Evolutionary conservation across 1,140 invertebrate species (phyloP), one percentile per base, ranked within the genome.

Genomic region (Plectrocnemia conspersa): DNA sequence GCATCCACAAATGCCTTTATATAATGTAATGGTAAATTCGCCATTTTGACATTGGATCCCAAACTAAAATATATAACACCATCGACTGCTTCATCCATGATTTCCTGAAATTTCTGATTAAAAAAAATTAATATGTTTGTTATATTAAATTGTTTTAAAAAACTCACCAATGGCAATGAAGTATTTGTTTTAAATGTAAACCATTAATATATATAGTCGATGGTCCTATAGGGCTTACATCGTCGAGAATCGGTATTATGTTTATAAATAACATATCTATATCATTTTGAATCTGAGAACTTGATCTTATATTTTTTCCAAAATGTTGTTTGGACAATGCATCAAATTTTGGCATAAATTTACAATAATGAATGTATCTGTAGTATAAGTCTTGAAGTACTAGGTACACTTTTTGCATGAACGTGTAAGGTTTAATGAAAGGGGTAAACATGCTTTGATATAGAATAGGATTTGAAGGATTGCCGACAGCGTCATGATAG

Each of bases 51-150:
- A 22, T 60, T 66, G 50, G 53, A 59, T 25, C 55, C 66, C 19
- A 76, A 52, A 59, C 69, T 72, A 35, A 76, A 72, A 40, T 67
- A 68, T 33, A 76, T 69, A 11, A 70, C 64, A 2, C 72, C 72
- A 32, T 70, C 54, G 52, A 40, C 59, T 25, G 62, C 36, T 1
- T 45, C 54, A 25, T 67, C 62, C 19, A 73, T 52, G 15, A 67
- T 63, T 4, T 54, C 55, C 49, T 68, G 41, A 10, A 70, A 24
- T 33, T 68, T 64, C 64, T 70, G 22, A n/a, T n/a, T n/a, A n/a
- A n/a, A 33, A 61, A 52, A 32, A 57, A 19, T 15, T 33, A 11
- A 48, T 33, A 48, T 25, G 19, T 2, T 15, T n/a, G n/a, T n/a
- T n/a, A n/a, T n/a, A n/a, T n/a, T n/a, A n/a, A n/a, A n/a, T n/a